Conservation (phyloP, 2,797 vertebrate genomes). For the Bufotes viridis region DNA sequence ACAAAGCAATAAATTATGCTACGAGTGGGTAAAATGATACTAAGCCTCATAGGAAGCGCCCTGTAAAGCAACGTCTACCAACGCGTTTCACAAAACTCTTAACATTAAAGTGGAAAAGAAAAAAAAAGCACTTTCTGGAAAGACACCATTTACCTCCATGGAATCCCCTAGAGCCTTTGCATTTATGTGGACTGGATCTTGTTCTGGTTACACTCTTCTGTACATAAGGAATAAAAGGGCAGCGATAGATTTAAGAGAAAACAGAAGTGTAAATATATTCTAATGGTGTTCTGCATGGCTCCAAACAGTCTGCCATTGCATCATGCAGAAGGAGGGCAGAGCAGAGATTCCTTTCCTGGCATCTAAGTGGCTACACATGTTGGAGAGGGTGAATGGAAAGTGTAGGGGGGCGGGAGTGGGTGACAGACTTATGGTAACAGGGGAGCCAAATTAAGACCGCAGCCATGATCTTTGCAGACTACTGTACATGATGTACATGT, state of each 20-base stretch:
- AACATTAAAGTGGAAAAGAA: slow-evolving; percentile 50
- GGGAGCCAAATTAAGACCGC: slow-evolving; percentile 73
- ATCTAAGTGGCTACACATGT: slow-evolving; percentile 82
- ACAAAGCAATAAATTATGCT: slow-evolving; percentile 5
- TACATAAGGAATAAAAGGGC: slow-evolving; percentile 73
- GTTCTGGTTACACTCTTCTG: slow-evolving; percentile 74
- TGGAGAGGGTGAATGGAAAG: slow-evolving; percentile 78
- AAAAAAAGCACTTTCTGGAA: slow-evolving; percentile 63
- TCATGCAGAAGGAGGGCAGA: slow-evolving; percentile 74
- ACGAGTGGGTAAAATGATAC: not conserved
- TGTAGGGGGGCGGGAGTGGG: slow-evolving; percentile 62
- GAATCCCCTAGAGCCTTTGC: slow-evolving; percentile 65
- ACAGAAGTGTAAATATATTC: slow-evolving; percentile 81
- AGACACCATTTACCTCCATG: slow-evolving; percentile 64
- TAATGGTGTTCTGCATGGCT: slow-evolving; percentile 77
- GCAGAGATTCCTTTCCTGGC: slow-evolving; percentile 80
- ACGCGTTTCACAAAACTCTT: slow-evolving; percentile 6
- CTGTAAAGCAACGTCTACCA: not conserved
- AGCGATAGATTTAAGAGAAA: slow-evolving; percentile 78
- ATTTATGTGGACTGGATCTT: slow-evolving; percentile 73
- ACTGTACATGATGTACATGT: slow-evolving; percentile 69
- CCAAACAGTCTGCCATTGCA: slow-evolving; percentile 78
- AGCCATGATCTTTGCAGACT: slow-evolving; percentile 70
- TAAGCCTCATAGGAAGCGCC: slow-evolving; percentile 15
- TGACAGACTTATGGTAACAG: slow-evolving; percentile 76